Evolutionary conservation across 2,797 vertebrate species (phyloP).

Genomic region (Sebastes goodei): DNA sequence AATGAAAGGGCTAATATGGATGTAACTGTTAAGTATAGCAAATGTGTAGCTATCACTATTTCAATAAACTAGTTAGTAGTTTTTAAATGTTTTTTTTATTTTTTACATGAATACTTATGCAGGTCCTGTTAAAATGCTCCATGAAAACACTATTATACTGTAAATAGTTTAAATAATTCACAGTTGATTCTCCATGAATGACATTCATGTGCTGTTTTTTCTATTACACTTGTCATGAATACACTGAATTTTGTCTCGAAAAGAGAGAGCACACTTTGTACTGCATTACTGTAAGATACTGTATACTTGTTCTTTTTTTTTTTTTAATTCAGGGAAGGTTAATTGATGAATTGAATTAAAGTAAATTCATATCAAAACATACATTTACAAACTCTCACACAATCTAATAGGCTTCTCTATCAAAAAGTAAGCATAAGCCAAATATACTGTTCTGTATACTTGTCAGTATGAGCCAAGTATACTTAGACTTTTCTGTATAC

Average conservation of each 20-base stretch:
- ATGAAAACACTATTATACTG: slow-evolving; percentile 17
- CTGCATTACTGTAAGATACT: slow-evolving; percentile 44
- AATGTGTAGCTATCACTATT: too few species aligned
- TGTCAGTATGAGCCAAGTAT: too few species aligned
- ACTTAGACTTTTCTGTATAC: too few species aligned
- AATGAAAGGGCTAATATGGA: too few species aligned
- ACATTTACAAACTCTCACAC: too few species aligned
- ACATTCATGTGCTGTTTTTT: slow-evolving; percentile 35
- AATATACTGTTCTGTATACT: too few species aligned
- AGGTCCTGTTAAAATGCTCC: slow-evolving; percentile 18
- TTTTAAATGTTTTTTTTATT: slow-evolving; percentile 30
- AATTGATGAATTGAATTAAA: background rate
- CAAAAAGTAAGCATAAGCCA: too few species aligned
- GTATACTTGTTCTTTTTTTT: background rate
- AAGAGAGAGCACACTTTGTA: slow-evolving; percentile 62
- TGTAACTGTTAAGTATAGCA: too few species aligned
- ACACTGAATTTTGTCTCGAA: slow-evolving; percentile 56
- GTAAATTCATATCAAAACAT: too few species aligned
- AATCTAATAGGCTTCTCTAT: too few species aligned
- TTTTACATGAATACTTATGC: background rate
- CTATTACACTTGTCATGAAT: slow-evolving; percentile 32
- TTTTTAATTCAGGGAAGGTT: slow-evolving; percentile 51
- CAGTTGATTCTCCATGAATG: slow-evolving; percentile 11
- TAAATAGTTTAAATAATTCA: slow-evolving; percentile 21
- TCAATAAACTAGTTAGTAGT: slow-evolving; percentile 1